These are phyloP conservation scores for Gastrophryne carolinensis DNA, from an alignment of 2,797 vertebrate genomes.

Conservation along the genomic window DNA sequence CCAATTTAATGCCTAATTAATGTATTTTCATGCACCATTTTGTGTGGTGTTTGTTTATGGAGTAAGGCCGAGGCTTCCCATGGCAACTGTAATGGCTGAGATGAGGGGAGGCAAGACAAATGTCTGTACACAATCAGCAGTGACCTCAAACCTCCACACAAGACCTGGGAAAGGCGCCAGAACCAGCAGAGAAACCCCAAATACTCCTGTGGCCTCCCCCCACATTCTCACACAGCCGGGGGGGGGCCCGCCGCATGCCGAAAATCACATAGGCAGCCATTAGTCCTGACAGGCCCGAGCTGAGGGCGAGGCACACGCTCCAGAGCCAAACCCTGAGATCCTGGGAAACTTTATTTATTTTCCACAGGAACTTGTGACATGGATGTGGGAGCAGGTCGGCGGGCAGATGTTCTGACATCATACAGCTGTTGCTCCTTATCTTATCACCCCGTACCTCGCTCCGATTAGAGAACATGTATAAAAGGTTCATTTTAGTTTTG, in stretches of 20 bases:
- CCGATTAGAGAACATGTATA: too few relatives aligned
- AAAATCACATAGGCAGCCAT: neutral
- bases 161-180: conserved; percentile 26
- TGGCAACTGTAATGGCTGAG: neutral
- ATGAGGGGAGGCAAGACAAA: neutral
- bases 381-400: neutral
- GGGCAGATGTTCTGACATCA: neutral
- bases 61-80: neutral
- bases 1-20: too few relatives aligned
- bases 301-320: neutral
- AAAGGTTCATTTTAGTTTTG: too few relatives aligned
- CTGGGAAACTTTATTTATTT: conserved; percentile 30
- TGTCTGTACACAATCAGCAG: neutral
- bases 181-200: neutral
- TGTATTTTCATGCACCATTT: too few relatives aligned
- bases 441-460: too few relatives aligned
- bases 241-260: neutral
- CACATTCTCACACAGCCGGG: conserved; percentile 33
- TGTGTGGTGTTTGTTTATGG: conserved; percentile 20
- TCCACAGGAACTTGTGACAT: neutral
- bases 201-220: neutral
- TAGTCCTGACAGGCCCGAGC: neutral
- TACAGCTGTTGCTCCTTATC: neutral
- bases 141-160: conserved; percentile 11
- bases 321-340: conserved; percentile 5